These are phyloP conservation scores for Leucoraja ocellata DNA, from an alignment of 2,797 vertebrate species.

Conservation along the genomic window DNA sequence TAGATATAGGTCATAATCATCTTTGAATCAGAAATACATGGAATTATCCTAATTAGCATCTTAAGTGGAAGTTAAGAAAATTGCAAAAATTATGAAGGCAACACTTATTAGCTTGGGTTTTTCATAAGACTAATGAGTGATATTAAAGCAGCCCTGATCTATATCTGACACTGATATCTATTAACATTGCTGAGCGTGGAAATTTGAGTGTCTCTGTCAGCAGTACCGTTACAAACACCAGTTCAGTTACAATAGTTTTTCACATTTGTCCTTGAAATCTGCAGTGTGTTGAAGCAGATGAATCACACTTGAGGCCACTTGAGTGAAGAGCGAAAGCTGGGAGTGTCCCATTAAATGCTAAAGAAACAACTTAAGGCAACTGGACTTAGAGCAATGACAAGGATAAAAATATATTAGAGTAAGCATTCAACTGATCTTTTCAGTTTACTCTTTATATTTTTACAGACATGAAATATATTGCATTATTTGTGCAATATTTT, in stretches of 20 bases:
- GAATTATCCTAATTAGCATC: slow-evolving; percentile 4
- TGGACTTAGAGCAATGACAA: neutral
- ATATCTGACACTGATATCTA: neutral
- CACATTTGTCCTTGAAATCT: slow-evolving; percentile 22
- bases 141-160: neutral
- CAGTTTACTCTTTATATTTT: neutral
- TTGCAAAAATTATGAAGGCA: slow-evolving; percentile 9
- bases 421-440: neutral
- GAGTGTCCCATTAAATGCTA: slow-evolving; percentile 9
- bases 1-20: neutral
- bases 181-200: neutral
- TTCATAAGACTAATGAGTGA: slow-evolving; percentile 3
- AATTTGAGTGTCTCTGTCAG: neutral
- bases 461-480: neutral
- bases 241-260: neutral
- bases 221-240: neutral
- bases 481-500: neutral
- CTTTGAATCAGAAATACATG: neutral
- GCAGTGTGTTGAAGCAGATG: neutral
- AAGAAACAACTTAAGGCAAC: neutral
- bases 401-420: slow-evolving; percentile 14
- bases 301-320: slow-evolving; percentile 6
- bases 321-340: neutral
- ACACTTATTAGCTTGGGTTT: neutral
- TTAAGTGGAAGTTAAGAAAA: slow-evolving; percentile 24